These are phyloP conservation scores for Aphelenchoides bicaudatus DNA, from an alignment of 2,888 invertebrate species.

Conservation along the genomic window DNA sequence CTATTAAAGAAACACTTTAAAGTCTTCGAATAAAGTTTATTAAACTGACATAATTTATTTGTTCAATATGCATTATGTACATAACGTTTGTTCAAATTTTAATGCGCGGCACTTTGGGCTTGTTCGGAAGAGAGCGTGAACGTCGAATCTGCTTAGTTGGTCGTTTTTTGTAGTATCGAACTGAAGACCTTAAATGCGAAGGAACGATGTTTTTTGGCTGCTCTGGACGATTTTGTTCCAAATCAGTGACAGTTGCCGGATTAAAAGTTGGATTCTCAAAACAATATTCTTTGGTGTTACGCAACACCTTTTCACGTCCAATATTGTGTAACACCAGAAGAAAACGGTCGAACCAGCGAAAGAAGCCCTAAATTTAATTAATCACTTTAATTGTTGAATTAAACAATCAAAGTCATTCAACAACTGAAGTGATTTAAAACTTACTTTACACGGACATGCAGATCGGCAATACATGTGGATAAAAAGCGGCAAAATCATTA, in stretches of 20 bases:
- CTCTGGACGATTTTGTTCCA: background rate
- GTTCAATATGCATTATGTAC: constrained; percentile 4
- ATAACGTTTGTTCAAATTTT: constrained; percentile 1
- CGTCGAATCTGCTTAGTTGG: background rate
- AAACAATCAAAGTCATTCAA: background rate
- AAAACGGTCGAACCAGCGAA: background rate
- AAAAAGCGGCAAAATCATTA: constrained; percentile 7
- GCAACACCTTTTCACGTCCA: constrained; percentile 8
- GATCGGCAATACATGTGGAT: constrained; percentile 9
- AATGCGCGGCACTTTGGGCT: background rate
- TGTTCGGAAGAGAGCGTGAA: background rate
- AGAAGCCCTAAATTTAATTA: constrained; percentile 2
- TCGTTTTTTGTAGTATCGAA: constrained; percentile 7
- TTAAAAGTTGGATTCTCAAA: constrained; percentile 14
- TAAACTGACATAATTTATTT: constrained; percentile 8
- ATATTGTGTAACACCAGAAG: constrained; percentile 15
- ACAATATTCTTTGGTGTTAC: background rate
- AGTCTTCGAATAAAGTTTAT: constrained; percentile 5
- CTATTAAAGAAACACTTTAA: constrained; percentile 36
- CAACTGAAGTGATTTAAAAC: constrained; percentile 4
- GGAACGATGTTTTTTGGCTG: background rate
- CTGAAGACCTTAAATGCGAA: constrained; percentile 7
- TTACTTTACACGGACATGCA: background rate
- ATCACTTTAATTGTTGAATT: background rate
- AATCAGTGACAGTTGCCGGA: background rate